Conservation (phyloP, 2,888 invertebrate species). For the Polyommatus iphigenia region DNA sequence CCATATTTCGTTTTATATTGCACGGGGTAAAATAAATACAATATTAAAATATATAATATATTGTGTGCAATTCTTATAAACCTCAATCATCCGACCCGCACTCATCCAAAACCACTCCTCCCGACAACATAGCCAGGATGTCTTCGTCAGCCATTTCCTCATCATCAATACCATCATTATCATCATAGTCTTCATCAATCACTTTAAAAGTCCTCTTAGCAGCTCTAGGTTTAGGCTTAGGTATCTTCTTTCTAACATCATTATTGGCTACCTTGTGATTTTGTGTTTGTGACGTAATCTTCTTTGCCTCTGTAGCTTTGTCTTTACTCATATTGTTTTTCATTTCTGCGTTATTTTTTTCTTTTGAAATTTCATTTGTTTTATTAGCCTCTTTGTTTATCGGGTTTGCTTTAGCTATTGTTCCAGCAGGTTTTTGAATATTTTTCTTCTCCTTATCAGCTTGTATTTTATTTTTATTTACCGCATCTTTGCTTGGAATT, state of each 20-base stretch:
- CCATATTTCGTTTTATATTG: not conserved
- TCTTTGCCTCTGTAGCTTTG: slow-evolving; percentile 22
- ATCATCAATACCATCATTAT: slow-evolving; percentile 40
- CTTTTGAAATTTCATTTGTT: slow-evolving; percentile 11
- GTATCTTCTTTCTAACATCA: not conserved
- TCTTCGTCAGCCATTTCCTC: slow-evolving; percentile 65
- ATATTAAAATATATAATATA: not conserved
- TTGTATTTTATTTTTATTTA: not conserved
- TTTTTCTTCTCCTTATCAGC: not conserved
- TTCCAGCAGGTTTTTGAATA: not conserved
- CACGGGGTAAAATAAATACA: not conserved
- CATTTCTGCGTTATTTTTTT: slow-evolving; percentile 20
- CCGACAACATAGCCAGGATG: slow-evolving; percentile 62
- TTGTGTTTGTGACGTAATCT: slow-evolving; percentile 4
- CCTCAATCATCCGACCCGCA: slow-evolving; percentile 59
- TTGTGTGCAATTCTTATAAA: not conserved
- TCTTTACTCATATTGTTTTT: slow-evolving; percentile 17
- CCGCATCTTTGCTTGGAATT: not conserved
- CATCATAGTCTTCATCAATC: slow-evolving; percentile 33
- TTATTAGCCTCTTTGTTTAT: slow-evolving; percentile 9
- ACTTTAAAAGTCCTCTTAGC: not conserved
- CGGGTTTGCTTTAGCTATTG: not conserved
- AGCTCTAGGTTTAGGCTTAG: slow-evolving; percentile 19
- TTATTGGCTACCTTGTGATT: not conserved
- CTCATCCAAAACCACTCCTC: slow-evolving; percentile 65